Evolutionary conservation across 1,140 invertebrate species (phyloP).

Genomic region (Planococcus citri): DNA sequence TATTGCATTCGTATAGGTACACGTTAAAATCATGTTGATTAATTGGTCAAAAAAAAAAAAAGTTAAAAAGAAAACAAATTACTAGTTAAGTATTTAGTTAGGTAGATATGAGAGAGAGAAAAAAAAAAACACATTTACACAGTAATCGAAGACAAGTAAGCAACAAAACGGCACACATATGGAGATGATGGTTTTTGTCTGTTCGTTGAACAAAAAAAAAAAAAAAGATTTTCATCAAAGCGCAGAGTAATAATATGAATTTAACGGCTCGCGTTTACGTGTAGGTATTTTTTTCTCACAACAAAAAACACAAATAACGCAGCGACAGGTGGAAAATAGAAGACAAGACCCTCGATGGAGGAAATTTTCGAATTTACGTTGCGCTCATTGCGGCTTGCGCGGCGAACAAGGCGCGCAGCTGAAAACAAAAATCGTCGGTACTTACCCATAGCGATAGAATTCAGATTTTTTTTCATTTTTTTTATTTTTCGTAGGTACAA

Average conservation of each 20-base stretch:
- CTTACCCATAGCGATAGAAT: no score
- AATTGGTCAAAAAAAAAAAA: not conserved
- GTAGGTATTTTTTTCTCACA: no score
- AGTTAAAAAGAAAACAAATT: not conserved
- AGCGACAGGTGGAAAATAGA: conserved; percentile 1
- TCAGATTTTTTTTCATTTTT: no score
- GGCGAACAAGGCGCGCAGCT: no score
- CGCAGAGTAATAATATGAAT: not conserved
- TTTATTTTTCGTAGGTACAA: no score
- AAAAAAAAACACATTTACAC: not conserved
- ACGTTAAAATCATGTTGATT: not conserved
- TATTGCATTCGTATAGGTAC: conserved; percentile 9
- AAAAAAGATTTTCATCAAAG: not conserved
- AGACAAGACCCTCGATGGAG: not conserved
- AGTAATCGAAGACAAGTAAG: not conserved
- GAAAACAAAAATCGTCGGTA: no score
- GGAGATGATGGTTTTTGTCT: not conserved
- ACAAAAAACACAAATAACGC: not conserved
- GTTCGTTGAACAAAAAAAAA: not conserved
- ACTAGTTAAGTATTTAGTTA: no score
- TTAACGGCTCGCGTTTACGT: no score
- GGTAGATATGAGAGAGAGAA: no score
- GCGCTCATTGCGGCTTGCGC: no score
- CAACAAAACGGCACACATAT: not conserved
- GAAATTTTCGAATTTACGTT: no score